Conservation (phyloP, 2,888 invertebrate genomes). For the Macrosiphum euphorbiae region DNA sequence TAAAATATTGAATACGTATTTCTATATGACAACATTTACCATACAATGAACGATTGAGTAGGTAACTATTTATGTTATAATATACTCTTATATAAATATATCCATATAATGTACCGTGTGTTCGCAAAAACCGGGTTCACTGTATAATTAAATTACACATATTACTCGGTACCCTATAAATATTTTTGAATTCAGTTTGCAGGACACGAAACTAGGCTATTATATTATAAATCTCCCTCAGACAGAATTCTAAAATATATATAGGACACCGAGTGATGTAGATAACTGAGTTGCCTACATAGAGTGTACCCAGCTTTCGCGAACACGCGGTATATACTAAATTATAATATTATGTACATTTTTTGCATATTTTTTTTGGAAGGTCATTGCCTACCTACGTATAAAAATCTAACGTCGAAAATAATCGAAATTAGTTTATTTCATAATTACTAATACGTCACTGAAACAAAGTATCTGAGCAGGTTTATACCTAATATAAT, state of each 20-base stretch:
- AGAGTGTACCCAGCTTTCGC: no score
- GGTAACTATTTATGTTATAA: background rate
- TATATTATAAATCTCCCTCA: no score
- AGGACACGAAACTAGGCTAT: no score
- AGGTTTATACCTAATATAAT: background rate
- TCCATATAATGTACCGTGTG: background rate
- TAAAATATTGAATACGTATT: background rate
- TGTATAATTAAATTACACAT: no score
- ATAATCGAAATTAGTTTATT: constrained; percentile 33
- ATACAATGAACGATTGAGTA: background rate
- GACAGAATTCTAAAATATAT: no score
- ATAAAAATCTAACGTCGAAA: constrained; percentile 8
- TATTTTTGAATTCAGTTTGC: no score
- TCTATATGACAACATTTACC: background rate
- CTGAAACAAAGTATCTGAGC: background rate
- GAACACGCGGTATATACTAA: background rate
- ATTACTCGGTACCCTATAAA: no score
- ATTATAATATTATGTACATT: background rate
- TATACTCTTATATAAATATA: background rate
- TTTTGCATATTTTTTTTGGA: constrained; percentile 26
- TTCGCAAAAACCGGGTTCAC: no score
- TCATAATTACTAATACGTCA: constrained; percentile 18
- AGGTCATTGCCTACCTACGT: background rate
- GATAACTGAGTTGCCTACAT: no score
- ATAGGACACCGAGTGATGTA: no score